Base-by-base conservation (phyloP, 2,888 invertebrate species). In the Leptopilina syphax region DNA sequence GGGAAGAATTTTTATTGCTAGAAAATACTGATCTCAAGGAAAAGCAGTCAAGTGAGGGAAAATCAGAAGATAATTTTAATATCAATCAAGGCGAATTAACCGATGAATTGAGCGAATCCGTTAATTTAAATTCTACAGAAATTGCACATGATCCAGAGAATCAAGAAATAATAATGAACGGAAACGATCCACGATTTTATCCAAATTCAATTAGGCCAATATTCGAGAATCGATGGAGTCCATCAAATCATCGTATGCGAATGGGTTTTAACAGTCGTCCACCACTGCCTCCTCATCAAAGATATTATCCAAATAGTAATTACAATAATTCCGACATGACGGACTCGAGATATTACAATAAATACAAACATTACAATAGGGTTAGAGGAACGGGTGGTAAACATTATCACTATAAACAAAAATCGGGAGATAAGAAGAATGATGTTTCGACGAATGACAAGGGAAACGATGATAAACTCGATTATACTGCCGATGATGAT, bases 111-210 rank as follows among this genome's bases (percentile, higher is more conserved):
- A 27, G 34, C n/a, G 73, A 13, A 34, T 57, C 41, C 0, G 18
- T n/a, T 4, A 34, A n/a, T 24, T 8, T 18, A 24, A 18, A 8
- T 34, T 73, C 34, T 3, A 34, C 34, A n/a, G 73, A 73, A 73
- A 34, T n/a, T 57, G 54, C 73, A 41, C 57, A 73, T 73, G 73
- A 73, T 27, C 73, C 9, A 50, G 10, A 50, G 3, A 50, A 9
- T 12, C 9, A 73, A 34, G 73, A 73, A 13, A 57, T 57, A 73
- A 54, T n/a, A 27, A 73, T 73, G 73, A 73, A 57, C 27, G 57
- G 73, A 57, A 73, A 73, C 73, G 73, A 73, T 1, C 73, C 73
- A 13, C 24, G 73, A 57, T 73, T 54, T 73, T 73, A n/a, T 10
- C 34, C 27, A 73, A 73, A 54, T 10, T 27, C 34, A 5, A 78